Base-by-base conservation (phyloP, 2,113 vertebrate genomes). In the Gorsachius goisagi region DNA sequence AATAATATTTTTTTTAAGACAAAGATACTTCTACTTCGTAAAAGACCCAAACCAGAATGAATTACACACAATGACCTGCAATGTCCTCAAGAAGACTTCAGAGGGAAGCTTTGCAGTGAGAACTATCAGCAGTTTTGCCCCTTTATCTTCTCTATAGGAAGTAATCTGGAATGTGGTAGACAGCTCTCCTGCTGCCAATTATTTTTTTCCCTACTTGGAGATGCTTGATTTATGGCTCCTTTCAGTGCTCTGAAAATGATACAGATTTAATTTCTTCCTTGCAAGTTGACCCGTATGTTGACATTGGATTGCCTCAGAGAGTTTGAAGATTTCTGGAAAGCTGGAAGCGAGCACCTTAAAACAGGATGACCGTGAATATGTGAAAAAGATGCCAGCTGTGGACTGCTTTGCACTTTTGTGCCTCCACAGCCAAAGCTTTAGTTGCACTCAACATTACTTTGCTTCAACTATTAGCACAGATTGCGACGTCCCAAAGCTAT, bases 261-360 rank as follows among this genome's bases (percentile, higher is more conserved):
- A 62, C 23, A 80, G 35, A 93, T 87, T 94, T 93, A 71, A 92
- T 66, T 94, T 95, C 73, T 91, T 67, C 67, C 49, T 90, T 92
- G 22, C 66, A 69, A 91, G 64, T n/a, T 94, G 84, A 74, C 50
- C 86, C 75, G 77, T 75, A 62, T 30, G 6, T 6, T 79, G 94
- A 93, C 20, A 90, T 2, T 74, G 85, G 62, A 77, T 68, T 23
- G 39, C 85, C 86, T 90, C 26, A 86, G 67, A 77, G 71, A 78
- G 30, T 68, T 87, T 63, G 47, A 83, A 74, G 28, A 68, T 58
- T 95, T 93, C 63, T 85, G 52, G 13, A 27, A 92, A 75, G 72
- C 17, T 85, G 73, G 24, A 83, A 75, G n/a, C 88, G 12, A 11
- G 33, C 7, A 15, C 50, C 47, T 89, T 67, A 78, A 79, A 82